Conservation (phyloP, 1,140 invertebrate species). For the Elymnias hypermnestra region DNA sequence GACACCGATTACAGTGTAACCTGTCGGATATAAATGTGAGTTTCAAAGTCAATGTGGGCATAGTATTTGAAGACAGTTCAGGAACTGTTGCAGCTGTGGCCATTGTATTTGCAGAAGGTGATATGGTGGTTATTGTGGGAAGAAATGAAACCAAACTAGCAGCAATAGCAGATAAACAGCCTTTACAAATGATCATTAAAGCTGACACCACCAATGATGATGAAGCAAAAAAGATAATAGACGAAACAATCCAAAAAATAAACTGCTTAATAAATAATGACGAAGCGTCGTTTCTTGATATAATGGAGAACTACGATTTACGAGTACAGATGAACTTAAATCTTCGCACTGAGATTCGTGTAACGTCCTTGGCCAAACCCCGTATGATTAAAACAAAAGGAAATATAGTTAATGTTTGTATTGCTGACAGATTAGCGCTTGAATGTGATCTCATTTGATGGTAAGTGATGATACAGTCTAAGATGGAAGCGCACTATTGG, state of each 20-base stretch:
- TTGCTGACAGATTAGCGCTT: too few relatives aligned
- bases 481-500: background rate
- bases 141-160: background rate
- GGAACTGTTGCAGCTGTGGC: background rate
- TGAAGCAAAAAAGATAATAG: background rate
- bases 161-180: background rate
- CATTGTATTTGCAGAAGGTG: background rate
- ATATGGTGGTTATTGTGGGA: background rate
- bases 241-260: background rate
- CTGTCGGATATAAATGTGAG: background rate
- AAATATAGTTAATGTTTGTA: too few relatives aligned
- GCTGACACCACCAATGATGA: background rate
- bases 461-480: too few relatives aligned
- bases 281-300: background rate
- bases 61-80: background rate
- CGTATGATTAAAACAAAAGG: conserved; percentile 1
- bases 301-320: background rate
- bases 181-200: background rate
- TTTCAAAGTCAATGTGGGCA: background rate
- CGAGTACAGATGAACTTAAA: background rate
- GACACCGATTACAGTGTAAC: too few relatives aligned
- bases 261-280: background rate
- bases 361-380: background rate
- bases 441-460: too few relatives aligned
- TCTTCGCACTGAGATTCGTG: background rate